Conservation (phyloP, 2,113 vertebrate genomes). For the Datnioides undecimradiatus region DNA sequence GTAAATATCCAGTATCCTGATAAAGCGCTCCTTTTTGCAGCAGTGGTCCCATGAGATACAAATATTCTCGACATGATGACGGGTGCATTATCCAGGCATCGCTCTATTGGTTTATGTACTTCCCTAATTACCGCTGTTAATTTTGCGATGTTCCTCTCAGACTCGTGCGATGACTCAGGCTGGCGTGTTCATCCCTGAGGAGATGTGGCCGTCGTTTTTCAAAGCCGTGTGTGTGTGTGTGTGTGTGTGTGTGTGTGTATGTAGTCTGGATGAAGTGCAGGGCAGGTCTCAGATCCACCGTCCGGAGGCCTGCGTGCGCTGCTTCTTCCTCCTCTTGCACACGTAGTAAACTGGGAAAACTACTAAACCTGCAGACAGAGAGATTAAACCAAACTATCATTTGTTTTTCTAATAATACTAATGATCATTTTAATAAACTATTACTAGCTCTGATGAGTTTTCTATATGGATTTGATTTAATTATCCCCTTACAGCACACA, state of each 20-base stretch:
- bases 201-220: slow-evolving; percentile 39
- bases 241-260: not conserved
- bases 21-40: slow-evolving; percentile 4
- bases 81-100: slow-evolving; percentile 13
- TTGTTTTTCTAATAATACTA: not conserved
- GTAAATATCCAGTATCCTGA: slow-evolving; percentile 12
- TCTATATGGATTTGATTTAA: slow-evolving; percentile 5
- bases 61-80: slow-evolving; percentile 12
- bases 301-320: slow-evolving; percentile 86
- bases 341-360: slow-evolving; percentile 96
- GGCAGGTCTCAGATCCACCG: slow-evolving; percentile 77
- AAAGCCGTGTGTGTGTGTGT: slow-evolving; percentile 5
- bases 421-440: not conserved
- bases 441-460: not conserved
- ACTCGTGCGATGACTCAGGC: slow-evolving; percentile 48
- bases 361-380: slow-evolving; percentile 88
- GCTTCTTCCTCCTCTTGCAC: slow-evolving; percentile 96
- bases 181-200: slow-evolving; percentile 66
- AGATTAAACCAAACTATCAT: not conserved
- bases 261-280: not conserved
- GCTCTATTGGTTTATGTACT: slow-evolving; percentile 8
- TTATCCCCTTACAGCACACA: not conserved
- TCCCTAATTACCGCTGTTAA: not conserved
- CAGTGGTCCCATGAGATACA: slow-evolving; percentile 9
- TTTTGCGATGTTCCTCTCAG: not conserved